These are phyloP conservation scores for Autographa pulchrina DNA, from an alignment of 2,888 invertebrate species.

Conservation along the genomic window DNA sequence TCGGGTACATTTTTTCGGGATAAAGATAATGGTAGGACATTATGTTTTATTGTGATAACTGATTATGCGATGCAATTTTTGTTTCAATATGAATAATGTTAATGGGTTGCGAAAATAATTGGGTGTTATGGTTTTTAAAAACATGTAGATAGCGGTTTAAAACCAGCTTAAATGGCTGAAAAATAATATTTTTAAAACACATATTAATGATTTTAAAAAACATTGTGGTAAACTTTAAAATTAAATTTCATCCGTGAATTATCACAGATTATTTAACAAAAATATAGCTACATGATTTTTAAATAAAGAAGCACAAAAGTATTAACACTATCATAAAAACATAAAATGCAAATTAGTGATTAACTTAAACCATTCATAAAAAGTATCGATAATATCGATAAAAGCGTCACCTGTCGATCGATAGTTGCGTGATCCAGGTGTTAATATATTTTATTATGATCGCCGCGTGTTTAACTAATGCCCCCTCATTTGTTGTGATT, in stretches of 20 bases:
- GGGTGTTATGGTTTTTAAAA: neutral
- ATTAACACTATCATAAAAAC: slow-evolving; percentile 2
- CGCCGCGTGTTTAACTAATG: slow-evolving; percentile 28
- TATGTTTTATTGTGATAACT: slow-evolving; percentile 82
- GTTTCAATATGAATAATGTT: slow-evolving; percentile 36
- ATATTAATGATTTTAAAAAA: too few relatives aligned
- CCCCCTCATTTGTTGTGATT: slow-evolving; percentile 40
- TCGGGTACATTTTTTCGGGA: slow-evolving; percentile 68
- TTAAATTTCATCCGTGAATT: too few relatives aligned
- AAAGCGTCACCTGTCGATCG: slow-evolving; percentile 65
- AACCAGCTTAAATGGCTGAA: too few relatives aligned
- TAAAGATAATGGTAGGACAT: slow-evolving; percentile 63
- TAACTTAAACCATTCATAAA: slow-evolving; percentile 16
- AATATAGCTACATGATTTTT: neutral
- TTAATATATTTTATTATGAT: slow-evolving; percentile 51
- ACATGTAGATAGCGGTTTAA: too few relatives aligned
- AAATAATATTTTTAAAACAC: too few relatives aligned
- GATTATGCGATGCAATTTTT: slow-evolving; percentile 71
- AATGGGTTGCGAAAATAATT: neutral
- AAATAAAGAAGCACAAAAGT: neutral
- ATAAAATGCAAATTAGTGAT: slow-evolving; percentile 34
- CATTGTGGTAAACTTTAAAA: too few relatives aligned
- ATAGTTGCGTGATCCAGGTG: slow-evolving; percentile 65
- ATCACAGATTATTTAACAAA: too few relatives aligned
- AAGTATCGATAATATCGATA: slow-evolving; percentile 51